Evolutionary conservation across 2,888 invertebrate species (phyloP).

Genomic region (Nomada ferruginata): DNA sequence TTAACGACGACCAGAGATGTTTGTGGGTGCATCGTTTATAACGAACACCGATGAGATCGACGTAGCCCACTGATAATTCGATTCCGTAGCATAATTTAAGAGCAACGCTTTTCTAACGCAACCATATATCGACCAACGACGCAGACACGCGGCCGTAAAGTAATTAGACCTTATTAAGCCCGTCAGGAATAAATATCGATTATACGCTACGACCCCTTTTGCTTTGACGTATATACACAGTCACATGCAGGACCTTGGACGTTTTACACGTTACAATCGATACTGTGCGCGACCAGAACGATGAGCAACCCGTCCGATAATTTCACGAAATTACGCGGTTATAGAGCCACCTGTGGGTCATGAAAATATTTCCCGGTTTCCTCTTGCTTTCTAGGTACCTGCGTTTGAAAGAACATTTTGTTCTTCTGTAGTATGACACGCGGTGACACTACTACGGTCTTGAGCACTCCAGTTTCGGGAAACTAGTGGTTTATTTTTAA

Average conservation of each 20-base stretch:
- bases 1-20: too few relatives aligned
- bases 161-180: slow-evolving; percentile 69
- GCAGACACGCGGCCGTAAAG: slow-evolving; percentile 47
- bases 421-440: too few relatives aligned
- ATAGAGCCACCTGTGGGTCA: background rate
- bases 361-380: background rate
- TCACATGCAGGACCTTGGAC: slow-evolving; percentile 70
- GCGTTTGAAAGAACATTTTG: too few relatives aligned
- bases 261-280: slow-evolving; percentile 69
- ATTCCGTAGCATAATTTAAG: background rate
- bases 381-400: too few relatives aligned
- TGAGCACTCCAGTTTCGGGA: too few relatives aligned
- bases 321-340: slow-evolving; percentile 26
- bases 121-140: slow-evolving; percentile 43
- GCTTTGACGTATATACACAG: slow-evolving; percentile 54
- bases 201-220: slow-evolving; percentile 53
- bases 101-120: slow-evolving; percentile 3
- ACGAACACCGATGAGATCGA: background rate
- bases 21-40: too few relatives aligned
- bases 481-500: too few relatives aligned
- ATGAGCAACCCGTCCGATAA: slow-evolving; percentile 46
- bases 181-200: slow-evolving; percentile 71
- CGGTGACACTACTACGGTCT: too few relatives aligned
- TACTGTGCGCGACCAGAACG: slow-evolving; percentile 54
- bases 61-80: background rate